These are phyloP conservation scores for Vandiemenella viatica DNA, from an alignment of 2,888 invertebrate species.

Conservation along the genomic window DNA sequence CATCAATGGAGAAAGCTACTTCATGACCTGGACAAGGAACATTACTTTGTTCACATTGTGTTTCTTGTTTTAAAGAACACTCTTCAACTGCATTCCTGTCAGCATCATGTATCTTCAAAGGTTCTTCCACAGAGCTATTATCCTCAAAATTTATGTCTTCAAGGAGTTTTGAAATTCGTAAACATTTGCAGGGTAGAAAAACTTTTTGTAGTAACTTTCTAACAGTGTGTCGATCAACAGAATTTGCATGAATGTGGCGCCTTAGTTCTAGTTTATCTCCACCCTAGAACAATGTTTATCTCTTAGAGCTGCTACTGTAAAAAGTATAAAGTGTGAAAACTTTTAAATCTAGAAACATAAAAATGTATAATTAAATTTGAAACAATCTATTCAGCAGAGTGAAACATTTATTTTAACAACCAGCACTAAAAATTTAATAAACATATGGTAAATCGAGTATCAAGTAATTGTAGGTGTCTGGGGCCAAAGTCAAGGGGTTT, in stretches of 20 bases:
- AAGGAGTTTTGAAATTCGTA: slow-evolving; percentile 7
- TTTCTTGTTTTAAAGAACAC: neutral
- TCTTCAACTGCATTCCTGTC: slow-evolving; percentile 12
- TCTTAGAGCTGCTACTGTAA: too few relatives aligned
- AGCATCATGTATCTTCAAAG: neutral
- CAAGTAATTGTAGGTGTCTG: too few relatives aligned
- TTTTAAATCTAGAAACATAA: too few relatives aligned
- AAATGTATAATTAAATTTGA: too few relatives aligned
- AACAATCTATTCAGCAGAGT: too few relatives aligned
- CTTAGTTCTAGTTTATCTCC: slow-evolving; percentile 70
- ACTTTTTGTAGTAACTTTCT: slow-evolving; percentile 67
- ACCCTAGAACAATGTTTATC: slow-evolving; percentile 32
- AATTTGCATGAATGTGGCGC: slow-evolving; percentile 76
- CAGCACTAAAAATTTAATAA: too few relatives aligned
- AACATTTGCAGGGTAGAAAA: slow-evolving; percentile 66
- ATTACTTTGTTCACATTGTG: slow-evolving; percentile 11
- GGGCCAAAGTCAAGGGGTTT: too few relatives aligned
- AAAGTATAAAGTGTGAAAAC: too few relatives aligned
- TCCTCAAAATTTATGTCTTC: slow-evolving; percentile 5
- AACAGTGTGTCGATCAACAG: slow-evolving; percentile 71
- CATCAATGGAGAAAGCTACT: slow-evolving; percentile 69
- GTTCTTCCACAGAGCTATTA: neutral
- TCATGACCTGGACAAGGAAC: slow-evolving; percentile 69
- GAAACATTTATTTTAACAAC: too few relatives aligned
- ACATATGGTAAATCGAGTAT: too few relatives aligned